Base-by-base conservation (phyloP, 2,113 vertebrate species). In the Dascyllus trimaculatus region DNA sequence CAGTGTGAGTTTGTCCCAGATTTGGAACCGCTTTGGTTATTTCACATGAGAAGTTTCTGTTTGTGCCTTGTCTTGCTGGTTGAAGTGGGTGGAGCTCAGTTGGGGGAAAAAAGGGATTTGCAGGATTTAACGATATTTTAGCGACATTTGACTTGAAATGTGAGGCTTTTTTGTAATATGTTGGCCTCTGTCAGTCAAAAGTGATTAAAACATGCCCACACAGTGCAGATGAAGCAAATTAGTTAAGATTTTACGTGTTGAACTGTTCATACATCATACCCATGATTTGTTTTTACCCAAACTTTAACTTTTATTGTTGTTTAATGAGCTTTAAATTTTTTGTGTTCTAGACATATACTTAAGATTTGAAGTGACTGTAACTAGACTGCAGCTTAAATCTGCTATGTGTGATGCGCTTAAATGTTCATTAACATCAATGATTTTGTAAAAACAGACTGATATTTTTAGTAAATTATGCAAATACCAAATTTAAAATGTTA, bases 141-240 rank as follows among this genome's bases (percentile, higher is more conserved):
- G 19, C 17, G 68, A 38, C 48, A 24, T 54, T 24, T 71, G 60
- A 49, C 56, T 60, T 71, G 56, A 75, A 71, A 29, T 60, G 66
- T 56, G 18, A 32, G 14, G 11, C 14, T 19, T 69, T 43, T 58
- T 63, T 52, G 49, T 38, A n/a, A 57, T 24, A 49, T 54, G 40
- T 66, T 14, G n/a, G 69, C 51, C 22, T 8, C 25, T 25, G n/a
- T 26, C 21, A 59, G 1, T 64, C 71, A 64, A 24, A 11, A 43
- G 13, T 17, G 35, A 75, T 29, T 17, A 68, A 57, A 62, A 5
- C 13, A 3, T 18, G 9, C n/a, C 15, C 15, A 46, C 53, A 25
- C 43, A 45, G 24, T 51, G 43, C 15, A 14, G 9, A 29, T 46
- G 38, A 63, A 26, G 22, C 40, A 25, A 4, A 62, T 68, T 45